These are phyloP conservation scores for Drosophila equinoxialis DNA, from an alignment of 1,140 invertebrate species.

Conservation along the genomic window DNA sequence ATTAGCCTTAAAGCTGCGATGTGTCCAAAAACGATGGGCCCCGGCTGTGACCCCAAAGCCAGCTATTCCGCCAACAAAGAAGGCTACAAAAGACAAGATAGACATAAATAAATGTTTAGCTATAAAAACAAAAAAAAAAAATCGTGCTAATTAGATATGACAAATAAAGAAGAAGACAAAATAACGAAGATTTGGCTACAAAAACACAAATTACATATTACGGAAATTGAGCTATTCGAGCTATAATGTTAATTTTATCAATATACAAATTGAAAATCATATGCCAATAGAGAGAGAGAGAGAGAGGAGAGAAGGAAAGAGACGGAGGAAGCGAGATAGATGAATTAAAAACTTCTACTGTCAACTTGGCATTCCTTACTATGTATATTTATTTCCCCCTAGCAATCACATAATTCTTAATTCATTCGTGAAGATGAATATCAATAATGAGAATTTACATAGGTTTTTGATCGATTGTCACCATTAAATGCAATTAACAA, in stretches of 20 bases:
- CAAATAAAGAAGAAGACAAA: neutral
- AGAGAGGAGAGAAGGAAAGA: neutral
- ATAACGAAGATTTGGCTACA: neutral
- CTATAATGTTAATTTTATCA: conserved; percentile 55
- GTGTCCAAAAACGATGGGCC: conserved; percentile 92
- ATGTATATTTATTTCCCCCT: neutral
- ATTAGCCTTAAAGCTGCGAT: conserved; percentile 92
- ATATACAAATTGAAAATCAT: conserved; percentile 50
- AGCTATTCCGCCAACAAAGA: conserved; percentile 83
- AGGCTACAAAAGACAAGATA: conserved; percentile 78
- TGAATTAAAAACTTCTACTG: neutral
- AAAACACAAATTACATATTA: conserved; percentile 69
- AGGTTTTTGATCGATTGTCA: neutral
- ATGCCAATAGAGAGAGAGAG: neutral
- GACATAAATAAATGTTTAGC: conserved; percentile 14
- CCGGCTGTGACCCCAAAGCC: conserved; percentile 91
- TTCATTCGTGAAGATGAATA: neutral
- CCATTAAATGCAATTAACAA: conserved; percentile 4
- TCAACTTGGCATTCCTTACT: neutral
- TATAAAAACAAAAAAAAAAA: conserved; percentile 35
- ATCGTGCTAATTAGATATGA: conserved; percentile 62
- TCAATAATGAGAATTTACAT: neutral
- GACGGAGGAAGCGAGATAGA: neutral
- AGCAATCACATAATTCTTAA: neutral
- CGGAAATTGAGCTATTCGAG: conserved; percentile 74